Conservation (phyloP, 1,140 invertebrate genomes). For the Drosophila athabasca region DNA sequence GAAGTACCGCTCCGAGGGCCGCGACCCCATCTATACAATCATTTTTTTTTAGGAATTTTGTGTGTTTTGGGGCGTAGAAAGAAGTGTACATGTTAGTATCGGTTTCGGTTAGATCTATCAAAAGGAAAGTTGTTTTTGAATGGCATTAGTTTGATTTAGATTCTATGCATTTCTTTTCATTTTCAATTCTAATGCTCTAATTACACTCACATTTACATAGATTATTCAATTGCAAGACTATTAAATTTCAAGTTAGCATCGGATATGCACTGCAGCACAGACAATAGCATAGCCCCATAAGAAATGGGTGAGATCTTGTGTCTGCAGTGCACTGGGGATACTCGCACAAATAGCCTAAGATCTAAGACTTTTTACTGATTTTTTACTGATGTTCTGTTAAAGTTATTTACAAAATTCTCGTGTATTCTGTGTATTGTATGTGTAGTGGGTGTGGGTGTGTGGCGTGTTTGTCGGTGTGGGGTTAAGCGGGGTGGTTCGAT, state of each 20-base stretch:
- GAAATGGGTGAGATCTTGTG: conserved; percentile 3
- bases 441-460: conserved; percentile 4
- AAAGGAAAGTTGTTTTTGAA: conserved; percentile 13
- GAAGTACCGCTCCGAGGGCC: conserved; percentile 84
- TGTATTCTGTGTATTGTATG: conserved; percentile 21
- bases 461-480: conserved; percentile 34
- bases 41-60: conserved; percentile 16
- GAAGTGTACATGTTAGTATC: conserved; percentile 56
- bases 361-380: conserved; percentile 72
- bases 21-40: conserved; percentile 80
- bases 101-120: not conserved
- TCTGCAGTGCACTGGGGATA: conserved; percentile 40
- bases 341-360: conserved; percentile 41
- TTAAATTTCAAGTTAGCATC: conserved; percentile 27
- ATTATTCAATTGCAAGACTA: conserved; percentile 43
- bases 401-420: conserved; percentile 59
- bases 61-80: conserved; percentile 40
- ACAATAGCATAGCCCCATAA: not conserved
- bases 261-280: conserved; percentile 22
- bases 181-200: conserved; percentile 64
- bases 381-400: conserved; percentile 70
- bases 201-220: conserved; percentile 61
- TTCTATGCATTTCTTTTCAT: conserved; percentile 55
- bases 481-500: conserved; percentile 49
- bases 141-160: conserved; percentile 40